Percentiles rank a stretch among this genome's conserved stretches.
These are phyloP conservation scores for Suricata suricatta DNA, from an alignment of 2,113 vertebrate genomes.

Conservation along the genomic window DNA sequence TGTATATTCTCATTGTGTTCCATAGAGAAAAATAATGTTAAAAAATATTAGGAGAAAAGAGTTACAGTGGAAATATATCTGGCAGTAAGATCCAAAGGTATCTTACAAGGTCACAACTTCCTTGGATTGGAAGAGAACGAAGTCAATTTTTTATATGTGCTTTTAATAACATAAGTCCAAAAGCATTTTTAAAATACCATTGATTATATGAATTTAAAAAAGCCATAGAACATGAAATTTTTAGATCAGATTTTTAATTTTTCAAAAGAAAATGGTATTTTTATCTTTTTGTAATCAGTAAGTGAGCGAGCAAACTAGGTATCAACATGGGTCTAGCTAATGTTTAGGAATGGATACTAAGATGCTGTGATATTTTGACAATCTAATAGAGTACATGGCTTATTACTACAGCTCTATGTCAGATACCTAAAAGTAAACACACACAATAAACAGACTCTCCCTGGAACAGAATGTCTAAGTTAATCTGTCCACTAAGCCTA, in stretches of 20 bases:
- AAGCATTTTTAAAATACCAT: neutral
- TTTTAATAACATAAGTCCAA: neutral
- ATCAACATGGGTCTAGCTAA: neutral
- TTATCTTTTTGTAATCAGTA: neutral
- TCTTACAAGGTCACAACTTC: neutral
- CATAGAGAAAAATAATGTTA: neutral
- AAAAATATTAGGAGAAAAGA: neutral
- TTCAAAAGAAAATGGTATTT: conserved; percentile 14
- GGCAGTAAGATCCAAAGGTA: neutral
- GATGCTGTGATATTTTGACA: conserved; percentile 5
- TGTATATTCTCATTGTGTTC: neutral
- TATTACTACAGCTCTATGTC: neutral
- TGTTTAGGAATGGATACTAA: neutral
- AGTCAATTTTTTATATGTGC: neutral
- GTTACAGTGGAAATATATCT: neutral
- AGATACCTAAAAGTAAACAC: neutral
- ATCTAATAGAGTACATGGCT: neutral
- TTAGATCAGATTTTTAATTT: neutral
- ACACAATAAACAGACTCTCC: neutral
- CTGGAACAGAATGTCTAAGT: neutral
- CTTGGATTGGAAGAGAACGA: neutral
- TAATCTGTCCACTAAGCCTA: neutral
- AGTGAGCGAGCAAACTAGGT: neutral
- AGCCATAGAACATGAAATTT: neutral
- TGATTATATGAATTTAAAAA: neutral